Percentiles rank a stretch among this genome's conserved stretches.
phyloP scores from a whole-genome alignment of 2,797 vertebrate genomes.

The Eospalax fontanierii region DNA sequence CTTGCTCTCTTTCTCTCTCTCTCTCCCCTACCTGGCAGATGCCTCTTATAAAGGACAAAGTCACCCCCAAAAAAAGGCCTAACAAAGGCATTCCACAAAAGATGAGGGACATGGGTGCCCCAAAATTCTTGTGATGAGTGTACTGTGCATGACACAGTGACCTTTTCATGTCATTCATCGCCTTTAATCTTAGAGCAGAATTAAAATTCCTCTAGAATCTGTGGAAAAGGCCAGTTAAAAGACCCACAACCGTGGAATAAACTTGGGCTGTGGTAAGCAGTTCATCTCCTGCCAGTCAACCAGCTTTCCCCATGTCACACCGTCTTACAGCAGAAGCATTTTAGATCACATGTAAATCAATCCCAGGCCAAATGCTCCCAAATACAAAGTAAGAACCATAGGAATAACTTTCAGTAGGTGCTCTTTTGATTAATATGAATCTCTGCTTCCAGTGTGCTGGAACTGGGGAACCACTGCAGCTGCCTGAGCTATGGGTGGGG shows the following conservation, averaged over 20 bases:
- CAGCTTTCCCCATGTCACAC: neutral
- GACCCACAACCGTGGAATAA: neutral
- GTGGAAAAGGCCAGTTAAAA: neutral
- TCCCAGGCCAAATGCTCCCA: neutral
- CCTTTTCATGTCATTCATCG: neutral
- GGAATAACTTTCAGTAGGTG: neutral
- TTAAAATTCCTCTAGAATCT: neutral
- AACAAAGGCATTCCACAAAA: neutral
- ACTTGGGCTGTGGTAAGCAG: neutral
- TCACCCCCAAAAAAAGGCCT: neutral
- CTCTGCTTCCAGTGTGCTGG: neutral
- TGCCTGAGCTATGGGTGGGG: neutral
- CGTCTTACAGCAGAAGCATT: neutral
- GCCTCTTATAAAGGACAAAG: neutral
- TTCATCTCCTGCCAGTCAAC: neutral
- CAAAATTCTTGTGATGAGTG: neutral
- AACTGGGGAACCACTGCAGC: neutral
- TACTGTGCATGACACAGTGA: neutral
- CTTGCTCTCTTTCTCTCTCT: neutral
- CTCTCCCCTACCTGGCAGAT: neutral
- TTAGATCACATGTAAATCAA: slow-evolving; percentile 3
- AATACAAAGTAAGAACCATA: neutral
- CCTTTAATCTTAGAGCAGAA: neutral
- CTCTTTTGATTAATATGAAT: neutral
- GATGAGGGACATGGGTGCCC: neutral